These are phyloP conservation scores for Desoria tigrina DNA, from an alignment of 2,888 invertebrate genomes.

Conservation along the genomic window DNA sequence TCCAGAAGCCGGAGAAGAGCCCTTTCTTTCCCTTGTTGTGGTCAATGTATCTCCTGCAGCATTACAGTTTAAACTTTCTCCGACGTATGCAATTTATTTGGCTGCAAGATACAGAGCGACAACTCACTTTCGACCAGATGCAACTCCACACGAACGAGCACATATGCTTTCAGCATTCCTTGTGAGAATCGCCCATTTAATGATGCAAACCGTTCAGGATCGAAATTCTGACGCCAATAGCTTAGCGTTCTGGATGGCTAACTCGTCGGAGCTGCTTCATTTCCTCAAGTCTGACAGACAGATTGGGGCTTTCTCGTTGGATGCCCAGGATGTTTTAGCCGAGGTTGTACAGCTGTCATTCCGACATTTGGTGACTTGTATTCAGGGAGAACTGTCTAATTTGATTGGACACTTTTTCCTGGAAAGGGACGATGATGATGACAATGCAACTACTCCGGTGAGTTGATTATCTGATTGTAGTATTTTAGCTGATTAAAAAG, in stretches of 20 bases:
- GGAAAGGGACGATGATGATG: conserved; percentile 69
- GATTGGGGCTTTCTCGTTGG: conserved; percentile 85
- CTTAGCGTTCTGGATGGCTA: conserved; percentile 95
- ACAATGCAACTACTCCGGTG: conserved; percentile 68
- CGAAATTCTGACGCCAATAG: conserved; percentile 82
- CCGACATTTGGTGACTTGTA: conserved; percentile 62
- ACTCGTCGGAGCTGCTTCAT: conserved; percentile 92
- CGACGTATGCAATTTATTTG: conserved; percentile 94
- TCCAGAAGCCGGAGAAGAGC: conserved; percentile 90
- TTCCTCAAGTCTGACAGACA: conserved; percentile 94
- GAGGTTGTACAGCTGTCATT: conserved; percentile 92
- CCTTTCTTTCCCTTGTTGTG: conserved; percentile 84
- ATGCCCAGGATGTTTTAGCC: conserved; percentile 89
- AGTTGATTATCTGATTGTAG: conserved; percentile 40
- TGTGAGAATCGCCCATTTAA: conserved; percentile 76
- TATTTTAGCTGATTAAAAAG: no score
- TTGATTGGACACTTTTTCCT: conserved; percentile 79
- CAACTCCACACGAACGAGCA: conserved; percentile 87
- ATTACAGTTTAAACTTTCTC: conserved; percentile 87
- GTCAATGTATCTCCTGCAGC: conserved; percentile 83
- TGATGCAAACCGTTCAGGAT: conserved; percentile 62
- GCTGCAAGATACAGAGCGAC: conserved; percentile 85
- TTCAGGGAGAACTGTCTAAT: conserved; percentile 73
- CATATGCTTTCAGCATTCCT: conserved; percentile 85
- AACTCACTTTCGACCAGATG: conserved; percentile 88